Evolutionary conservation across 1,140 invertebrate genomes (phyloP).

Genomic region (Orius insidiosus): DNA sequence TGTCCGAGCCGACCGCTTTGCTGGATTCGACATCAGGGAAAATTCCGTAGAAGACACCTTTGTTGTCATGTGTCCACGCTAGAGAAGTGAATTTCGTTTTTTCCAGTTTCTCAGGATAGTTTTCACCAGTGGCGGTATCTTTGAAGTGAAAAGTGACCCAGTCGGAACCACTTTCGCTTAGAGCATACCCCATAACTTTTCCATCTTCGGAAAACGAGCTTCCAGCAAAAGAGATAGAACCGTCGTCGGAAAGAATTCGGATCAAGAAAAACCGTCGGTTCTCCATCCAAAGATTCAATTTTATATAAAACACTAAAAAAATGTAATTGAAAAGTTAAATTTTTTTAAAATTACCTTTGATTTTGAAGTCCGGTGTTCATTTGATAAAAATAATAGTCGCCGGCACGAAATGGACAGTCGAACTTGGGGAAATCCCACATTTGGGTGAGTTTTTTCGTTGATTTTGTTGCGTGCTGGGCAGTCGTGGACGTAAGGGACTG

Average conservation of each 20-base stretch:
- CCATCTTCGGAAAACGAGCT: conserved; percentile 78
- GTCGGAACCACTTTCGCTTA: conserved; percentile 85
- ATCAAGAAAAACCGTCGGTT: conserved; percentile 82
- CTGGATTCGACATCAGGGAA: conserved; percentile 59
- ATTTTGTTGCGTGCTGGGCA: conserved; percentile 58
- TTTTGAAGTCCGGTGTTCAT: conserved; percentile 94
- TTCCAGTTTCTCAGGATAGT: conserved; percentile 75
- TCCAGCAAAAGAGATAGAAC: conserved; percentile 68
- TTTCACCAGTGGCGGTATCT: conserved; percentile 60
- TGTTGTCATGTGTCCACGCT: conserved; percentile 89
- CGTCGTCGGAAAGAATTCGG: conserved; percentile 89
- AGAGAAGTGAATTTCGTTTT: conserved; percentile 83
- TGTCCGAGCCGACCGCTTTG: conserved; percentile 78
- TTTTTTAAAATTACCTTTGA: conserved; percentile 50
- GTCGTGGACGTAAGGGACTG: conserved; percentile 63
- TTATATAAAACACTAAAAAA: no score
- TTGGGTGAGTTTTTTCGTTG: conserved; percentile 58
- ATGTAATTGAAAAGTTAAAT: no score
- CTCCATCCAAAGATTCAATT: conserved; percentile 60
- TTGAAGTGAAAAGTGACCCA: conserved; percentile 82
- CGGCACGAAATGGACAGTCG: conserved; percentile 66
- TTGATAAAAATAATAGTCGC: conserved; percentile 79
- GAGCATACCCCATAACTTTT: conserved; percentile 74
- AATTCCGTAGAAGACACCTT: conserved; percentile 88
- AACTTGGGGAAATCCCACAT: conserved; percentile 95